Base-by-base conservation (phyloP, 1,140 invertebrate genomes). In the Cyclina sinensis region DNA sequence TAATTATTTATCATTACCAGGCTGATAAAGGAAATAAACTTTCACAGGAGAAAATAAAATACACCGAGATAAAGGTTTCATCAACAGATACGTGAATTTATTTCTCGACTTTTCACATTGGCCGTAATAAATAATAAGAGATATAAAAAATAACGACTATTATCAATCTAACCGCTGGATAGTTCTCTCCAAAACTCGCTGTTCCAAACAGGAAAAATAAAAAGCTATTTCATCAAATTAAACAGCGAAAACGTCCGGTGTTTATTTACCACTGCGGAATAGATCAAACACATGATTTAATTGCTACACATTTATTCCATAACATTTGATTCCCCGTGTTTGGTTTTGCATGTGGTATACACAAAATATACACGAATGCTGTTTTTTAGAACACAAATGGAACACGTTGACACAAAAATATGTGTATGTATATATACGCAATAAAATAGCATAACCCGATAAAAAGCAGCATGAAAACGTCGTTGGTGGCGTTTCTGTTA, bases 1-100 rank as follows among this genome's bases (percentile, higher is more conserved):
- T 51, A 84, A 84, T 84, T 84, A 84, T 84, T 84, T 84, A 84
- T 84, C 48, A 84, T 70, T 65, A 74, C 32, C 39, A 43, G 21
- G 39, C 48, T 48, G 82, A 84, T 84, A 84, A 73, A 46, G 30
- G 62, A 70, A 73, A 84, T 84, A 84, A 73, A 84, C 39, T 84
- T 84, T 84, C 62, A 84, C 65, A 73, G 21, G 82, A 54, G 59
- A 48, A 54, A 43, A 84, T 84, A 84, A 84, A 84, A 84, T 70
- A 84, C 59, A 35, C 54, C 39, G n/a, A 54, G 82, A 70, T 73
- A 84, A 84, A 73, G 51, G 51, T 51, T 48, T 35, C 30, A 54
- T 48, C 65, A 65, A 43, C 62, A 48, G 82, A 84, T 84, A 70
- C 21, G 65, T 30, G 32, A 73, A 73, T 84, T 84, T 84, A 84